phyloP scores from a whole-genome alignment of 2,797 vertebrate species.

The Myotis vivesi region DNA sequence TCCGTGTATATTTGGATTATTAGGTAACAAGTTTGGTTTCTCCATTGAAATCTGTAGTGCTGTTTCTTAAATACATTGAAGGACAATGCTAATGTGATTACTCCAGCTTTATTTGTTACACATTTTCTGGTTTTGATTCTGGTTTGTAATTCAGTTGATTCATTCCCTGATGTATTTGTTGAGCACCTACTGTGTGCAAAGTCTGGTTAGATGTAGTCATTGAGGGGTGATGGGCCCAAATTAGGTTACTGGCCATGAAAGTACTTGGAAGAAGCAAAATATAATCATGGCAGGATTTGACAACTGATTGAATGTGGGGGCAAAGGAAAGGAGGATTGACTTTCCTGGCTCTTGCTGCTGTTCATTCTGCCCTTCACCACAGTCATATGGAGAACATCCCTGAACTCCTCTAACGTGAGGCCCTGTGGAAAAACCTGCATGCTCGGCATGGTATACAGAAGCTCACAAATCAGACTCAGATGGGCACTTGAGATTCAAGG shows the following conservation, averaged over 20 bases:
- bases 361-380: not conserved
- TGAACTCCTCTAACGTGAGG: not conserved
- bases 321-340: not conserved
- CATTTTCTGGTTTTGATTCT: not conserved
- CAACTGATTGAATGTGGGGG: not conserved
- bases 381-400: not conserved
- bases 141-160: not conserved
- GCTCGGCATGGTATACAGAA: not conserved
- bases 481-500: not conserved
- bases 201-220: not conserved
- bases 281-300: not conserved
- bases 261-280: not conserved
- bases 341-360: not conserved
- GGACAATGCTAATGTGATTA: not conserved
- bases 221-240: not conserved
- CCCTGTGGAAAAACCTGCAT: not conserved
- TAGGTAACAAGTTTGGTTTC: not conserved
- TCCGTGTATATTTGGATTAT: not conserved
- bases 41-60: not conserved
- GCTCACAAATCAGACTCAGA: not conserved
- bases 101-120: not conserved
- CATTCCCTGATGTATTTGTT: not conserved
- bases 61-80: not conserved
- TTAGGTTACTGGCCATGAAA: not conserved
- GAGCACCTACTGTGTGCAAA: not conserved